Evolutionary conservation across 2,797 vertebrate species (phyloP).

Genomic region (Orestias chungarensis): DNA sequence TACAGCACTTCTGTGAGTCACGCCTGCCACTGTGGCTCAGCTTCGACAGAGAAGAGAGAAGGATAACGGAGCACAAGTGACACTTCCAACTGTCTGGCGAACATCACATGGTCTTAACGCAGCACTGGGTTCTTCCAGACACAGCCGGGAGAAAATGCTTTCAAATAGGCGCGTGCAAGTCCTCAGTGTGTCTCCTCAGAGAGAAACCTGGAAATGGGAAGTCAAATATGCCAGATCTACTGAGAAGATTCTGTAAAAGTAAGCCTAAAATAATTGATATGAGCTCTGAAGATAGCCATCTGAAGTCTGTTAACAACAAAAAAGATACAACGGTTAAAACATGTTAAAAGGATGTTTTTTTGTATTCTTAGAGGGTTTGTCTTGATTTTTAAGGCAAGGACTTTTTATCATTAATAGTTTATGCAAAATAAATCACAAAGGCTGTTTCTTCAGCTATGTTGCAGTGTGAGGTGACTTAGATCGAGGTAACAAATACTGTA

Average conservation of each 20-base stretch:
- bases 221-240: conserved; percentile 19
- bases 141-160: conserved; percentile 56
- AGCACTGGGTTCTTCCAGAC: conserved; percentile 46
- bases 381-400: neutral
- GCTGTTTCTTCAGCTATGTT: neutral
- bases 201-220: conserved; percentile 45
- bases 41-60: conserved; percentile 66
- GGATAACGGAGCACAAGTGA: conserved; percentile 66
- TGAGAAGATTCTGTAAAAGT: conserved; percentile 34
- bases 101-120: conserved; percentile 63
- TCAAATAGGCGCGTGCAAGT: conserved; percentile 46
- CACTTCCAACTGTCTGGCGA: conserved; percentile 71
- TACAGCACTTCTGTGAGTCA: conserved; percentile 75
- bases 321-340: conserved; percentile 3
- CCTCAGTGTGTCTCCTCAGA: conserved; percentile 46
- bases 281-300: conserved; percentile 24
- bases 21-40: conserved; percentile 66
- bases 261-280: conserved; percentile 28
- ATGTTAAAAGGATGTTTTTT: neutral
- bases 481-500: neutral
- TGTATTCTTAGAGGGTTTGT: neutral
- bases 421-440: neutral
- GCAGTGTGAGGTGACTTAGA: neutral
- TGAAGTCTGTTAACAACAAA: conserved; percentile 12
- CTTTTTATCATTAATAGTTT: neutral